A percentile compares a stretch with the other conserved stretches of the same genome.
Evolutionary conservation across 2,113 vertebrate genomes (phyloP).

Genomic region (Nycticorax nycticorax): DNA sequence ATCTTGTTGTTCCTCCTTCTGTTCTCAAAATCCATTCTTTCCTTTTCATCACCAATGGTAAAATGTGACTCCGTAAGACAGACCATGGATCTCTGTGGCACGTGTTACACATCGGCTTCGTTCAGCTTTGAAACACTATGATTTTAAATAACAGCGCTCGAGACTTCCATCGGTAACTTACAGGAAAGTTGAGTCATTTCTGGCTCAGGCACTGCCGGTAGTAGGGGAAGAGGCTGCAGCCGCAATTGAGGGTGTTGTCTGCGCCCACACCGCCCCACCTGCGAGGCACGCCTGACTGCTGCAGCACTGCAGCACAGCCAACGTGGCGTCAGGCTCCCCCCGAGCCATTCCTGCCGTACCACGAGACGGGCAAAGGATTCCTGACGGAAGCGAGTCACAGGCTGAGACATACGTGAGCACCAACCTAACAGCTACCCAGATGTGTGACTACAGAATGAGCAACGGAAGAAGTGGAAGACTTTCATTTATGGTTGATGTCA

Average conservation of each 20-base stretch:
- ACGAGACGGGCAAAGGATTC: not conserved
- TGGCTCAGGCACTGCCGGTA: not conserved
- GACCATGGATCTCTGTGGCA: not conserved
- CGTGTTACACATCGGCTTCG: not conserved
- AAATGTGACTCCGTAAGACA: not conserved
- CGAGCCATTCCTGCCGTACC: not conserved
- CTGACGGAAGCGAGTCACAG: rapidly evolving
- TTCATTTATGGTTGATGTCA: not conserved
- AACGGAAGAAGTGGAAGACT: not conserved
- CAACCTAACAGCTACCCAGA: not conserved
- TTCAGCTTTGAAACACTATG: not conserved
- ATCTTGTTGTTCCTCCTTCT: not conserved
- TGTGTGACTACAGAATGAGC: not conserved
- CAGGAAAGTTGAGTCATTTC: not conserved
- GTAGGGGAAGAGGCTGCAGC: not conserved
- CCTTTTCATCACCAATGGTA: not conserved
- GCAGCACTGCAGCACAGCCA: not conserved
- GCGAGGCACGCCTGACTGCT: not conserved
- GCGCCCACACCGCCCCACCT: not conserved
- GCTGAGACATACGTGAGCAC: rapidly evolving
- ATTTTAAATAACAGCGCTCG: not conserved
- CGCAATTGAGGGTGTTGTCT: not conserved
- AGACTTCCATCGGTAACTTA: rapidly evolving
- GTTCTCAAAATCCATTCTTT: not conserved
- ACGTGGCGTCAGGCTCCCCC: rapidly evolving